These are phyloP conservation scores for Mugil cephalus DNA, from an alignment of 2,113 vertebrate species.

Conservation along the genomic window DNA sequence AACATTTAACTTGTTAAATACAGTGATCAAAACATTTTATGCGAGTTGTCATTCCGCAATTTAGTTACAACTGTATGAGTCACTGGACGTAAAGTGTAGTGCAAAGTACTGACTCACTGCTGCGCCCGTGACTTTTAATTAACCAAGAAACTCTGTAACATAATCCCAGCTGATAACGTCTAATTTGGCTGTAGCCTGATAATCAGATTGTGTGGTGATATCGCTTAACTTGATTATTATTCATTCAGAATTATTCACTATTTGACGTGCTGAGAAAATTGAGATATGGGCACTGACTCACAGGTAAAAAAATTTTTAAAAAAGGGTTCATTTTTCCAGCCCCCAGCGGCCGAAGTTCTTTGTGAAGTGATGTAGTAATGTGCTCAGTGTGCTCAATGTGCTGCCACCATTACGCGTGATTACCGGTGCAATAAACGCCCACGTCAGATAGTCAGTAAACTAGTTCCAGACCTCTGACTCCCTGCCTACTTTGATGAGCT, in stretches of 20 bases:
- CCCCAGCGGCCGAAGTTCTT: neutral
- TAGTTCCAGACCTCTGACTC: no score
- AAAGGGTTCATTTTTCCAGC: neutral
- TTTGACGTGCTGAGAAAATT: slow-evolving; percentile 22
- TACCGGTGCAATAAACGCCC: no score
- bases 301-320: slow-evolving; percentile 21
- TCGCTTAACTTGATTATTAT: slow-evolving; percentile 11
- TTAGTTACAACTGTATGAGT: slow-evolving; percentile 32
- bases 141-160: slow-evolving; percentile 16
- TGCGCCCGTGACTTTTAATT: slow-evolving; percentile 20
- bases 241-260: slow-evolving; percentile 15
- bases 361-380: slow-evolving; percentile 11
- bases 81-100: slow-evolving; percentile 30
- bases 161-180: slow-evolving; percentile 15
- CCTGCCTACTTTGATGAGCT: neutral
- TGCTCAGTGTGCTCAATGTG: neutral
- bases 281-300: slow-evolving; percentile 14
- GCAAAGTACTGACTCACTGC: slow-evolving; percentile 46
- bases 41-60: slow-evolving; percentile 16
- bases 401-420: no score
- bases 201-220: slow-evolving; percentile 20
- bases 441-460: no score
- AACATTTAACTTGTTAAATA: slow-evolving; percentile 7
- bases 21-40: neutral
- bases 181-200: slow-evolving; percentile 4